Percentiles rank a stretch among this genome's conserved stretches.
phyloP scores from a whole-genome alignment of 2,113 vertebrate species.

The Xerus inauris region DNA sequence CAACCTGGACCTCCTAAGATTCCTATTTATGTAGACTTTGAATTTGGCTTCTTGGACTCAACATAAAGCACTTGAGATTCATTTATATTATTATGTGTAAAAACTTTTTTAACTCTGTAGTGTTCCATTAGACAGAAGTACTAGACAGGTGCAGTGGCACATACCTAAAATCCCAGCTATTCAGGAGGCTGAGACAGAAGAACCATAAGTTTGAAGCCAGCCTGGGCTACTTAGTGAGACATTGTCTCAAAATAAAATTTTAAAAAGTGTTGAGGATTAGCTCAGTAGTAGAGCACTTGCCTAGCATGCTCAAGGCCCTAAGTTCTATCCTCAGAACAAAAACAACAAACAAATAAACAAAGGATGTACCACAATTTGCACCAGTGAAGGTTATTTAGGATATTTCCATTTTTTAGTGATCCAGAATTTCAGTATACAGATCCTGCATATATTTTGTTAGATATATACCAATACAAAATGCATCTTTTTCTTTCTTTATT shows the following conservation, averaged over 20 bases:
- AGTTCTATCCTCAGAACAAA: background rate
- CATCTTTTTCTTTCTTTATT: background rate
- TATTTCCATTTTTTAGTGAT: constrained; percentile 30
- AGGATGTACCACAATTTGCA: background rate
- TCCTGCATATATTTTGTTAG: background rate
- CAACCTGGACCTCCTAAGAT: background rate
- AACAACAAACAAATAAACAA: no score
- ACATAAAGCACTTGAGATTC: background rate
- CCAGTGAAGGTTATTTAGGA: background rate
- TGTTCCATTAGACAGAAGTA: no score
- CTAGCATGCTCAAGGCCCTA: background rate
- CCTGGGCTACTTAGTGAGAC: background rate
- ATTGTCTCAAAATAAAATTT: background rate
- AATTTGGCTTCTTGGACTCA: background rate
- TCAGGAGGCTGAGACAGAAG: background rate
- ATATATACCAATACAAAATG: background rate
- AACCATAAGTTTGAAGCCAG: background rate
- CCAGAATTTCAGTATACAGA: background rate
- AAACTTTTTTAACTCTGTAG: background rate
- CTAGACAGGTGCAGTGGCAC: background rate
- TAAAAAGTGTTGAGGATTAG: background rate
- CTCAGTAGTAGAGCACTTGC: background rate
- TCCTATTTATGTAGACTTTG: background rate
- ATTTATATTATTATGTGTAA: background rate
- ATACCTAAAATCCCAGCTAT: background rate